Percentiles rank a stretch among this genome's conserved stretches.
Evolutionary conservation across 2,888 invertebrate species (phyloP).

Genomic region (Osedax frankpressi): DNA sequence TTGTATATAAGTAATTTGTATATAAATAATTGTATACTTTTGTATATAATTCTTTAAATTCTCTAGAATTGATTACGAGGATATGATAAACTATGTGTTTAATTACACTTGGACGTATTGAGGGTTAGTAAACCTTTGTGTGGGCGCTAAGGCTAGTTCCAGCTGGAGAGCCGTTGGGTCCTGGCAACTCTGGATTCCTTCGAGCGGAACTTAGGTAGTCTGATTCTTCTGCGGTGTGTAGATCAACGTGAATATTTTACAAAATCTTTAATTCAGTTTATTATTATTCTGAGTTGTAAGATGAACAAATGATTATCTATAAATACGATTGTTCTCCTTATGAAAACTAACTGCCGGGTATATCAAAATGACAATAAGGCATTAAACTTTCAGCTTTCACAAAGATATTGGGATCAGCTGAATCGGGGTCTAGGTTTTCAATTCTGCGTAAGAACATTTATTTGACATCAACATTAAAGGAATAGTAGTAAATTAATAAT

Average conservation of each 20-base stretch:
- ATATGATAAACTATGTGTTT: no score
- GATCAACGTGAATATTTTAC: no score
- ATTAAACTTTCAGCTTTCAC: slow-evolving; percentile 55
- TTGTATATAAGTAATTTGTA: no score
- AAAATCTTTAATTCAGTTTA: no score
- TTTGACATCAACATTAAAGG: background rate
- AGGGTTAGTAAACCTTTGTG: slow-evolving; percentile 44
- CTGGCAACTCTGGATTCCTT: slow-evolving; percentile 42
- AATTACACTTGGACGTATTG: no score
- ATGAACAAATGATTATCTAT: no score
- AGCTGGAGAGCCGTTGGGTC: slow-evolving; percentile 38
- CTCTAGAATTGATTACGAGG: no score
- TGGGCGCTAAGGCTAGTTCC: slow-evolving; percentile 47
- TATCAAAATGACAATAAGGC: slow-evolving; percentile 60
- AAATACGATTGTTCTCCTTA: no score
- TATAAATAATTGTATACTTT: no score
- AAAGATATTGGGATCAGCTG: slow-evolving; percentile 37
- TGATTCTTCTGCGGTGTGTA: slow-evolving; percentile 53
- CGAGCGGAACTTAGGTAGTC: slow-evolving; percentile 51
- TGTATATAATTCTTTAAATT: no score
- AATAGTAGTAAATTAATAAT: background rate
- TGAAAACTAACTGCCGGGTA: slow-evolving; percentile 34
- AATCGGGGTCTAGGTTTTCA: slow-evolving; percentile 38
- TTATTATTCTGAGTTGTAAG: no score
- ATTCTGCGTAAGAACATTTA: slow-evolving; percentile 32